phyloP scores from a whole-genome alignment of 2,797 vertebrate species.

The Antrozous pallidus region DNA sequence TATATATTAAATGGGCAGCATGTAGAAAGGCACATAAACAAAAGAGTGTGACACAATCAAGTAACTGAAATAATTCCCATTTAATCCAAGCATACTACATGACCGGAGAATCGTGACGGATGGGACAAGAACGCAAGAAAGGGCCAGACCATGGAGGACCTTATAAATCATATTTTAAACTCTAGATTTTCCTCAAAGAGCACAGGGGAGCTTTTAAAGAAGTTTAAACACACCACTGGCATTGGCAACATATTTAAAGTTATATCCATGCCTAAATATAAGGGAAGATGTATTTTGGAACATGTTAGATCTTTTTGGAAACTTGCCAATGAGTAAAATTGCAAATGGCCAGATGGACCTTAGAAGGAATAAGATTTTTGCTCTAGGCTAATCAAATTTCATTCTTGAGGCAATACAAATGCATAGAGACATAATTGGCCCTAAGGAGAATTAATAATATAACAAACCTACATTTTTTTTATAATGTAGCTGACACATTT shows the following conservation, averaged over 20 bases:
- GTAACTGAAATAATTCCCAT: neutral
- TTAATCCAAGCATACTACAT: neutral
- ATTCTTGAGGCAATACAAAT: neutral
- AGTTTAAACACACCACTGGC: neutral
- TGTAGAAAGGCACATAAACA: neutral
- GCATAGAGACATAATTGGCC: neutral
- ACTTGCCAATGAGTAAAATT: neutral
- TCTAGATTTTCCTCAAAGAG: neutral
- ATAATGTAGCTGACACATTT: neutral
- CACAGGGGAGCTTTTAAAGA: neutral
- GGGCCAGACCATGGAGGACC: neutral
- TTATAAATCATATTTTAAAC: neutral
- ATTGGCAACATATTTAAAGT: neutral
- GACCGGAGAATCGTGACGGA: neutral
- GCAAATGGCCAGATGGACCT: neutral
- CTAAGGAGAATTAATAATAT: neutral
- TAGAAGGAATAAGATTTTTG: conserved; percentile 33
- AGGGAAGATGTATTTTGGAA: neutral
- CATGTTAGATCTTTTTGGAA: neutral
- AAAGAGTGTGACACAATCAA: neutral
- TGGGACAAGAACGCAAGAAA: neutral
- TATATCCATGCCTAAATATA: neutral
- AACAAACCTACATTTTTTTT: neutral
- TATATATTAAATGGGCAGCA: neutral
- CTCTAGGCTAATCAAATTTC: neutral